Conservation (phyloP, 2,113 vertebrate species). For the Burhinus oedicnemus region DNA sequence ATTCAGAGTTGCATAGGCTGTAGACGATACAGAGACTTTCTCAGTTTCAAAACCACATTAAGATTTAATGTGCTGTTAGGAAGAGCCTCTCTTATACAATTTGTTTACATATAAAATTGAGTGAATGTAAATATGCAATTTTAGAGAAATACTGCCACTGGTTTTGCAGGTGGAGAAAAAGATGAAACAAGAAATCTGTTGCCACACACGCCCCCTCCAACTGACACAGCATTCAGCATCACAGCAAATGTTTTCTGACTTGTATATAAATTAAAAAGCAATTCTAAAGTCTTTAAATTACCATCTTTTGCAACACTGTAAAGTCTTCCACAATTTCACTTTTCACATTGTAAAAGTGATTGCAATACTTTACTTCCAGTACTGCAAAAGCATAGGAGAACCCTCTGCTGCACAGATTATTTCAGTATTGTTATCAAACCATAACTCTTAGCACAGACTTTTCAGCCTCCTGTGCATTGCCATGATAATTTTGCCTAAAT, state of each 20-base stretch:
- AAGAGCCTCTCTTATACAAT: not conserved
- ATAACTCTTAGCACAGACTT: not conserved
- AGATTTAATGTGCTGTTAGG: not conserved
- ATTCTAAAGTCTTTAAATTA: not conserved
- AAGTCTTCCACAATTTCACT: not conserved
- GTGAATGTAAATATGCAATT: not conserved
- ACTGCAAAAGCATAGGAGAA: not conserved
- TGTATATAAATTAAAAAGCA: not conserved
- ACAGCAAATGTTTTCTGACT: not conserved
- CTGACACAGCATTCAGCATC: not conserved
- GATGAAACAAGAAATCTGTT: not conserved
- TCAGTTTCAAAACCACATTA: not conserved
- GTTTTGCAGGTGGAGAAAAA: constrained; percentile 9
- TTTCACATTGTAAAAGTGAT: not conserved
- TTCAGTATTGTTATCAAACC: not conserved
- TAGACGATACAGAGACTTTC: not conserved
- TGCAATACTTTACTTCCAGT: not conserved
- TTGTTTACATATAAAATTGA: not conserved
- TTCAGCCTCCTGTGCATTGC: not conserved
- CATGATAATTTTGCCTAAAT: not conserved
- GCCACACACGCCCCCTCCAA: not conserved
- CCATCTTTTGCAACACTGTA: not conserved
- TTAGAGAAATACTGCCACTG: not conserved
- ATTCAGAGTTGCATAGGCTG: not conserved
- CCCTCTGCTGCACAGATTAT: not conserved